Evolutionary conservation across 2,888 invertebrate species (phyloP).

Genomic region (Spisula solida): DNA sequence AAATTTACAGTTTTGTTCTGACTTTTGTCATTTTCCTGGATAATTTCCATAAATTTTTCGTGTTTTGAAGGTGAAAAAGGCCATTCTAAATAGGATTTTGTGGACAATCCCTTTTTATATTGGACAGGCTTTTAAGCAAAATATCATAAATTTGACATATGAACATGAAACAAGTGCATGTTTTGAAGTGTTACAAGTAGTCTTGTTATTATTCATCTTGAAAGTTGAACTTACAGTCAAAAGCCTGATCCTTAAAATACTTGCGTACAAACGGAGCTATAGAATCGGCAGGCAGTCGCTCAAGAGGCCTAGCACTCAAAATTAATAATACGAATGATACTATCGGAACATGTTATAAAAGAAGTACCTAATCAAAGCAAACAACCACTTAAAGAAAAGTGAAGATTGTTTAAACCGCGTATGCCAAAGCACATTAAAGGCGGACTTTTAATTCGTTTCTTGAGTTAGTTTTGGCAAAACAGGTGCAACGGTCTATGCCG

Average conservation of each 20-base stretch:
- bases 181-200: slow-evolving; percentile 39
- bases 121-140: too few relatives aligned
- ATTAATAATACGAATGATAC: slow-evolving; percentile 65
- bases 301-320: slow-evolving; percentile 56
- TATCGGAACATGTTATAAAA: slow-evolving; percentile 56
- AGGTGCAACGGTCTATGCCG: slow-evolving; percentile 66
- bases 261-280: slow-evolving; percentile 29
- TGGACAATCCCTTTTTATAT: too few relatives aligned
- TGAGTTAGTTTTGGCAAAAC: slow-evolving; percentile 58
- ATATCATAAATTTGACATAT: slow-evolving; percentile 46
- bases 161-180: slow-evolving; percentile 44
- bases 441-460: slow-evolving; percentile 63
- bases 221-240: slow-evolving; percentile 34
- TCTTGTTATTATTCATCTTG: slow-evolving; percentile 36
- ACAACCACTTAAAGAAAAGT: slow-evolving; percentile 58
- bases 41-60: too few relatives aligned
- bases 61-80: too few relatives aligned
- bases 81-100: too few relatives aligned
- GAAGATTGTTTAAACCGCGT: slow-evolving; percentile 53
- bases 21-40: too few relatives aligned
- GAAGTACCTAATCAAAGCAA: slow-evolving; percentile 62
- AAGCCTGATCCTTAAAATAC: slow-evolving; percentile 36
- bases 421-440: slow-evolving; percentile 53
- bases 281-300: slow-evolving; percentile 38
- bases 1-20: too few relatives aligned